A percentile compares a stretch with the other conserved stretches of the same genome.
These are phyloP conservation scores for Charina bottae DNA, from an alignment of 2,113 vertebrate species.

Conservation along the genomic window DNA sequence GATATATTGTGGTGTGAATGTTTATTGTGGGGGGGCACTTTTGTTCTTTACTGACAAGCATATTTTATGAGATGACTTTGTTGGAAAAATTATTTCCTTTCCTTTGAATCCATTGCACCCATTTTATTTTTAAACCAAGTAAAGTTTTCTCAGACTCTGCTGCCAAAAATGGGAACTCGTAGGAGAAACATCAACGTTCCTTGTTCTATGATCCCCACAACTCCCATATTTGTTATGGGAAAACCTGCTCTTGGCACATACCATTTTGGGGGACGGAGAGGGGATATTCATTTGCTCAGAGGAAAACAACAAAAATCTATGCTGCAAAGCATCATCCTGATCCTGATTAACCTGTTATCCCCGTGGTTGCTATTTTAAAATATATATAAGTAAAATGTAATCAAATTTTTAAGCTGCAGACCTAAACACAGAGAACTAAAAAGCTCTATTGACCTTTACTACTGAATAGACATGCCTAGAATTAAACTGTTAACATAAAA, in stretches of 20 bases:
- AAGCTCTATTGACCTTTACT: not conserved
- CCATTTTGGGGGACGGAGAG: not conserved
- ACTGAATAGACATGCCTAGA: not conserved
- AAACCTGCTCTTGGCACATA: not conserved
- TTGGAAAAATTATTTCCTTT: not conserved
- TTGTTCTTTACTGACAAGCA: not conserved
- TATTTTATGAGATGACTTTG: not conserved
- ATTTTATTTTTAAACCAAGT: not conserved
- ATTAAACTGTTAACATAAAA: not conserved
- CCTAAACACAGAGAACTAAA: not conserved
- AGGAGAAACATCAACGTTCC: not conserved
- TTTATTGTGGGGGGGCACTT: not conserved
- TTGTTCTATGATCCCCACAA: not conserved
- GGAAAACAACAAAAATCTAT: not conserved
- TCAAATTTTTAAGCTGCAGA: not conserved
- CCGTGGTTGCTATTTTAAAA: not conserved
- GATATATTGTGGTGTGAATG: not conserved
- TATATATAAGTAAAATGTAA: not conserved
- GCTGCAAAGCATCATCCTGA: not conserved
- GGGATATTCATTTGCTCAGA: not conserved
- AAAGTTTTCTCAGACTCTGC: not conserved
- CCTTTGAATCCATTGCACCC: not conserved
- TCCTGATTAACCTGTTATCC: not conserved
- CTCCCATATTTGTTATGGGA: not conserved
- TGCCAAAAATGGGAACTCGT: not conserved